Conservation (phyloP, 2,113 vertebrate genomes). For the Austrofundulus limnaeus region DNA sequence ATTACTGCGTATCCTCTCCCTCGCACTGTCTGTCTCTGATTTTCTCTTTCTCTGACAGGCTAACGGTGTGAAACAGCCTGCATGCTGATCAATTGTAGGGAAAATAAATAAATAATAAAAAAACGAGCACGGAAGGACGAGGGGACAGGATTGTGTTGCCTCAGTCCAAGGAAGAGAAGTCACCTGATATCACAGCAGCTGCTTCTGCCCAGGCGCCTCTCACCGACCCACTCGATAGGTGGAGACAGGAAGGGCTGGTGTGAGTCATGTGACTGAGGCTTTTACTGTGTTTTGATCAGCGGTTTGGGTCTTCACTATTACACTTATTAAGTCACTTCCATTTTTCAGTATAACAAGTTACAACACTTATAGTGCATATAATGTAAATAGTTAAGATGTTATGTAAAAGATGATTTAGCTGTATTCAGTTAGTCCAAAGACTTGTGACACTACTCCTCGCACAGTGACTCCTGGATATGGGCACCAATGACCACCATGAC, state of each 20-base stretch:
- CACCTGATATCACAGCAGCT: slow-evolving; percentile 77
- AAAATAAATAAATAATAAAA: not conserved
- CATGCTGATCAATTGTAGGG: slow-evolving; percentile 72
- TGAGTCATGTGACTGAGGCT: slow-evolving; percentile 38
- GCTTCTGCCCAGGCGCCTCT: slow-evolving; percentile 65
- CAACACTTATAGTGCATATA: not conserved
- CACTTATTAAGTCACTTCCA: slow-evolving; percentile 4
- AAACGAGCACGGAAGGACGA: slow-evolving; percentile 64
- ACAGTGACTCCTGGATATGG: too few relatives aligned
- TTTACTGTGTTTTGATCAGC: slow-evolving; percentile 24
- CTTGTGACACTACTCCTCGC: not conserved
- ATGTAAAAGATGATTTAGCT: not conserved
- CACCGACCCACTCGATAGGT: slow-evolving; percentile 58
- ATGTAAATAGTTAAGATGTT: not conserved
- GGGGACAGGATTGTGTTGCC: slow-evolving; percentile 79
- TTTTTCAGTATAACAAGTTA: not conserved
- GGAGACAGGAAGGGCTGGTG: slow-evolving; percentile 62
- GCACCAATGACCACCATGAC: too few relatives aligned
- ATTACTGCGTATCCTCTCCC: slow-evolving; percentile 71
- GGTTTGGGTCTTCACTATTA: slow-evolving; percentile 31
- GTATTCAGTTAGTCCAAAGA: not conserved
- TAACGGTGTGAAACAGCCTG: slow-evolving; percentile 39
- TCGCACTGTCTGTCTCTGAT: slow-evolving; percentile 67
- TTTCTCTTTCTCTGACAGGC: slow-evolving; percentile 71
- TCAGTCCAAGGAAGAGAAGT: slow-evolving; percentile 60